phyloP scores from a whole-genome alignment of 2,113 vertebrate species.

The Danionella cerebrum region DNA sequence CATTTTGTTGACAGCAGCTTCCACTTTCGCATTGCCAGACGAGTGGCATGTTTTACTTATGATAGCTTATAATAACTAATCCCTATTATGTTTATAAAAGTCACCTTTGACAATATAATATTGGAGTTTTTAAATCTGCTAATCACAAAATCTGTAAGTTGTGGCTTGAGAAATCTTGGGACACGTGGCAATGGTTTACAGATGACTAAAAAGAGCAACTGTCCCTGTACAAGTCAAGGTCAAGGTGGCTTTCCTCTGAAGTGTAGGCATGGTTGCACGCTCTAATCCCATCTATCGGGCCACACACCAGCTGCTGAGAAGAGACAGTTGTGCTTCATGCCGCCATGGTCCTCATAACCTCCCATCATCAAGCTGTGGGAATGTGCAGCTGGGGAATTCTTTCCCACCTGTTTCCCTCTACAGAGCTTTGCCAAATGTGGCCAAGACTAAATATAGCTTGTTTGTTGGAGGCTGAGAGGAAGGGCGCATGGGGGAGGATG shows the following conservation, averaged over 20 bases:
- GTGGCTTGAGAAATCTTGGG: no score
- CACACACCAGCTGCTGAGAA: conserved; percentile 31
- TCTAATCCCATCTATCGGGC: conserved; percentile 28
- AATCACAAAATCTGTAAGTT: no score
- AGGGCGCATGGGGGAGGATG: conserved; percentile 1
- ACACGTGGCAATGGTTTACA: background rate
- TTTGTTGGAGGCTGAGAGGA: background rate
- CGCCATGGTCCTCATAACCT: background rate
- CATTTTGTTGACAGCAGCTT: no score
- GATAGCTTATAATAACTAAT: no score
- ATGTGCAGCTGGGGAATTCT: conserved; percentile 45
- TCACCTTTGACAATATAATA: no score
- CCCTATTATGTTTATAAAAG: no score
- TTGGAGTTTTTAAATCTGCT: no score
- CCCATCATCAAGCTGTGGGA: conserved; percentile 18
- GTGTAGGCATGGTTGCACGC: conserved; percentile 17
- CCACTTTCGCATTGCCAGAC: no score
- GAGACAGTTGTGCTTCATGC: conserved; percentile 30
- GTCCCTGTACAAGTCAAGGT: conserved; percentile 26
- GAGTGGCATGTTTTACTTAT: no score
- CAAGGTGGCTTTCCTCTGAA: conserved; percentile 13
- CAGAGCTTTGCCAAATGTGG: conserved; percentile 19
- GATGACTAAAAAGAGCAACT: conserved; percentile 11
- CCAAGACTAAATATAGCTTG: conserved; percentile 34
- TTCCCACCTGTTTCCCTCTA: conserved; percentile 42